Base-by-base conservation (phyloP, 2,113 vertebrate species). In the Lophotis ruficrista region DNA sequence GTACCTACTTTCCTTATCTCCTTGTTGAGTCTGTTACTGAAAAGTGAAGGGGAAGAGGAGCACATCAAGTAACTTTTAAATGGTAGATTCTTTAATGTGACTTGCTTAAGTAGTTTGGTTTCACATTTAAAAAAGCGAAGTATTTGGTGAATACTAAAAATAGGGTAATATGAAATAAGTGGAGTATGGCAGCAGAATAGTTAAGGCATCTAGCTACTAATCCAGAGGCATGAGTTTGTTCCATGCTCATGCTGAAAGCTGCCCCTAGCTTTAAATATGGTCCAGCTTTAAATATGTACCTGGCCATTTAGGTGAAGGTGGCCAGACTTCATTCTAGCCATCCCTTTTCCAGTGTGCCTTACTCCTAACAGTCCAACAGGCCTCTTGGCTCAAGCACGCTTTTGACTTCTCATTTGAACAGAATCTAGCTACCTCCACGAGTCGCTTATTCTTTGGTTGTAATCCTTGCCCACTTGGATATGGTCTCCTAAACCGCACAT, bases 371-470 rank as follows among this genome's bases (percentile, higher is more conserved):
- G 73, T 13, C 57, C 37, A 57, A 57, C 22, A 57, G 47, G 75
- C 41, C 80, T 86, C 79, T 57, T 72, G 76, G 71, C 75, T 89
- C 14, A 5, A 77, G 89, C 68, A 93, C 80, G 62, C 60, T 77
- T 86, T 11, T 58, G 53, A 93, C 16, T 82, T 93, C 61, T 60
- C 35, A 48, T 53, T 30, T 83, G 45, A 91, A 82, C 53, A 72
- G 57, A 92, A 95, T 57, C 72, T 93, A 91, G 94, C 81, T 85
- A 96, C 35, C 83, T 83, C 84, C 87, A 80, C 19, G 30, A 94
- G 50, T 68, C 65, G 3, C 47, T 94, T 93, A 88, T 77, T 97
- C 98, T 97, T 98, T 98, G 97, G 97, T 96, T 97, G 71, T 92
- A 93, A 96, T 89, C 87, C 85, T 91, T 96, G 86, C 60, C 84